Base-by-base conservation (phyloP, 92 coral and sea anemone genomes). In the Parazoanthus atlanticus region DNA sequence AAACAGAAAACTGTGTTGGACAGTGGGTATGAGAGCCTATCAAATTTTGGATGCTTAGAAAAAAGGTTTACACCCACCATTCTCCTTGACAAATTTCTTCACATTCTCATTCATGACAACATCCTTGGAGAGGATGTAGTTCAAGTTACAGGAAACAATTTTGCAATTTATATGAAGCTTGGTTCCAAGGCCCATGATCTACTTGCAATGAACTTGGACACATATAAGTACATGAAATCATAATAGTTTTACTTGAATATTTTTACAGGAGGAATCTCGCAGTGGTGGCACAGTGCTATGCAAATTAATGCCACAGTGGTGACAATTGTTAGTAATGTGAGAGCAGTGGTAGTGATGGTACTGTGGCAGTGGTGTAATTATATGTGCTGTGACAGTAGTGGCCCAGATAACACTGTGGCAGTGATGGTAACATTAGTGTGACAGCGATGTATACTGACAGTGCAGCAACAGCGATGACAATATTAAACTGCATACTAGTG, bases 101-200 rank as follows among this genome's bases (percentile, higher is more conserved):
- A 34, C 38, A 69, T 69, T 32, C 79, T 88, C 30, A 80, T 88
- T 46, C 56, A 69, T 25, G 79, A 34, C 5, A 28, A 19, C 6
- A 69, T 80, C 75, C 56, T 88, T 25, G 47, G 32, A 3, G 86
- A 88, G 26, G 58, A 74, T 41, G 36, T 10, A 10, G 73, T 69
- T 0, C 16, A 80, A 56, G 54, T 38, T 8, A 38, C 80, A 32
- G 38, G 11, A 65, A 61, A 67, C 31, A 65, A 11, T 13, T n/a
- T 41, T 78, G 49, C 74, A 29, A 38, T 87, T 58, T 52, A 87
- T 2, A n/a, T 87, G 19, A 52, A 34, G 19, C 79, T 88, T 38
- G 86, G 90, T 43, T 32, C 80, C 10, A 81, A 88, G 41, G 86
- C 90, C 19, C 90, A 88, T 71, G 86, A 88, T 81, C 4, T 88